Evolutionary conservation across 2,113 vertebrate genomes (phyloP), one percentile per base, ranked within the genome.

Genomic region (Eubucco bourcierii): DNA sequence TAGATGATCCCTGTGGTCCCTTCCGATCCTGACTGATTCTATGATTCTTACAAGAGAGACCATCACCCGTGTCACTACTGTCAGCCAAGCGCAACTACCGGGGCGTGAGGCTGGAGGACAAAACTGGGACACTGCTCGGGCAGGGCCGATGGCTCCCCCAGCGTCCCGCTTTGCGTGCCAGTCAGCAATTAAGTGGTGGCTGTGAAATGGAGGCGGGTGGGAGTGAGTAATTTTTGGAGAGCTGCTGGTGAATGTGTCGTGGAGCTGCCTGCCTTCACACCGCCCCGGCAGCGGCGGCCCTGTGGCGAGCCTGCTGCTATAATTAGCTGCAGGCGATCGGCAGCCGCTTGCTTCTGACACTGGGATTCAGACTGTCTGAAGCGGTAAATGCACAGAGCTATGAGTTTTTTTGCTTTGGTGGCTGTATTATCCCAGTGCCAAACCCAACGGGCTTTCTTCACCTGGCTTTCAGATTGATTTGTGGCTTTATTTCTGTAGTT

Each of bases 251-350:
- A 94, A 90, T 93, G 93, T 96, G 87, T 93, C 74, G 12, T 8
- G 10, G 75, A 95, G 80, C 87, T 91, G 91, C 74, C 74, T 92
- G 75, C 95, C 79, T 94, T 96, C 94, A 87, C 91, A 76, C 68
- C 27, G 14, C 52, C 77, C 66, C 15, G 37, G 71, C 79, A 76
- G 90, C 28, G 11, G 78, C 20, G 3, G 72, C 68, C 71, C 68
- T 21, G 25, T 70, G n/a, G 66, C 23, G 58, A 96, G 92, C 77
- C 63, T 15, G 0, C 41, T 10, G 53, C 94, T 96, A 96, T 97
- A 96, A 97, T 97, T 98, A 97, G 95, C 80, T 60, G 73, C 87
- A 91, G 79, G 90, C 82, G 76, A 84, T 97, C 63, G 16, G 79
- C 55, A 79, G 67, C 89, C 7, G 5, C 78, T 80, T 15, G 53